These are phyloP conservation scores for Liodrosophila aerea DNA, from an alignment of 2,888 invertebrate genomes.

Conservation along the genomic window DNA sequence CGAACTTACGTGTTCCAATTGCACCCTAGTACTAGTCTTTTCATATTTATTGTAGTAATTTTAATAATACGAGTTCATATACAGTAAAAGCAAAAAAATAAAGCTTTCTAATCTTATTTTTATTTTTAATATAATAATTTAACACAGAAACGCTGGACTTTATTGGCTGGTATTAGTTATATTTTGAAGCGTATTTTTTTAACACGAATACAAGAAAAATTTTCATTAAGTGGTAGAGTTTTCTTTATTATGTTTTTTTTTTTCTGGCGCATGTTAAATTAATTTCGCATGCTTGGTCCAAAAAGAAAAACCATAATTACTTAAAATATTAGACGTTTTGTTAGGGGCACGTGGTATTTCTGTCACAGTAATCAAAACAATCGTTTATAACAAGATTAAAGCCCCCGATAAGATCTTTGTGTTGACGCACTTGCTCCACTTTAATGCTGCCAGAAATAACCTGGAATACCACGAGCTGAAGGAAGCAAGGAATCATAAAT, in stretches of 20 bases:
- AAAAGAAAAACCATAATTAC: conserved; percentile 10
- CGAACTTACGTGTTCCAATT: no score
- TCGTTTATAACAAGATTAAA: conserved; percentile 56
- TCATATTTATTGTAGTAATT: no score
- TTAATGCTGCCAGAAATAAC: conserved; percentile 27
- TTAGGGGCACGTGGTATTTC: conserved; percentile 47
- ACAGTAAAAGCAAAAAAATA: no score
- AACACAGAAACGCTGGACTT: no score
- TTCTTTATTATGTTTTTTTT: conserved; percentile 22
- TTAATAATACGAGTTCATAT: no score
- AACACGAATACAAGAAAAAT: background rate
- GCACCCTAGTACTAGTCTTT: no score
- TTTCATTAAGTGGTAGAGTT: background rate
- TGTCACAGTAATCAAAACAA: conserved; percentile 53
- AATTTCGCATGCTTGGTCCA: conserved; percentile 18
- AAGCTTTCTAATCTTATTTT: no score
- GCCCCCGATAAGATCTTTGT: conserved; percentile 24
- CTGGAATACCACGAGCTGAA: background rate
- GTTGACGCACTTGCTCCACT: conserved; percentile 30
- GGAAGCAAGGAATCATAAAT: no score
- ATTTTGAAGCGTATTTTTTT: no score
- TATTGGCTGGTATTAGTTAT: no score
- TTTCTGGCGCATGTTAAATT: conserved; percentile 28
- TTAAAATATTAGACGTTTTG: conserved; percentile 52
- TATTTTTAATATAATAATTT: no score